Percentiles rank a stretch among this genome's conserved stretches.
phyloP scores from a whole-genome alignment of 2,797 vertebrate species.

The Phataginus tricuspis region DNA sequence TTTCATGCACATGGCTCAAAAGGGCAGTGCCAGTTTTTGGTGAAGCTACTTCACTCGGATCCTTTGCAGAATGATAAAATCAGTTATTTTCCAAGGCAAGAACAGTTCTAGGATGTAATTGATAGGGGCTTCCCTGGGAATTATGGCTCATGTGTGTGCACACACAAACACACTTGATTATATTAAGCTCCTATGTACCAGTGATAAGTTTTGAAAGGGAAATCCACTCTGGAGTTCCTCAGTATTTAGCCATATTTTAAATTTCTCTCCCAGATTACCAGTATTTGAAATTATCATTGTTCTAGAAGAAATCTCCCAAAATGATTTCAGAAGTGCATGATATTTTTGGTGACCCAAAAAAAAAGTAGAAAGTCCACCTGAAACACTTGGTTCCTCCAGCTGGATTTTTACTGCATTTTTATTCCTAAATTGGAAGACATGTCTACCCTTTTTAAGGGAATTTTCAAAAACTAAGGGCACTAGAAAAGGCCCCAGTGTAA shows the following conservation, averaged over 20 bases:
- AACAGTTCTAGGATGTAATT: neutral
- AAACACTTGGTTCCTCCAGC: neutral
- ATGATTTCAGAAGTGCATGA: neutral
- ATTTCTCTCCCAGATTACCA: neutral
- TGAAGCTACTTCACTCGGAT: constrained; percentile 18
- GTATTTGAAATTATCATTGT: neutral
- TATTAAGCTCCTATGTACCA: neutral
- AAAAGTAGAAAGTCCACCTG: neutral
- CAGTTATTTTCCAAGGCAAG: constrained; percentile 25
- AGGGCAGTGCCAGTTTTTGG: neutral
- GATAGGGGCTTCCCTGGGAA: constrained; percentile 34
- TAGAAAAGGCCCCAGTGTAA: neutral
- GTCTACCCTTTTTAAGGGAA: neutral
- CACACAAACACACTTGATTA: neutral
- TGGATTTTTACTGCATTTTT: constrained; percentile 2
- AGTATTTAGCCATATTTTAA: neutral
- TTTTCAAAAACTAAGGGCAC: neutral
- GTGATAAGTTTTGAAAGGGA: constrained; percentile 17
- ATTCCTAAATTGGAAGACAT: neutral
- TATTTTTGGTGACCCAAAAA: constrained; percentile 20
- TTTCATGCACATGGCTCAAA: neutral
- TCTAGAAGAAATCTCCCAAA: constrained; percentile 14
- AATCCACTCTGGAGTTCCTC: neutral
- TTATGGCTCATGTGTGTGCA: neutral
- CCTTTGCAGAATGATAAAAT: constrained; percentile 22